phyloP scores from a whole-genome alignment of 2,113 vertebrate genomes.

The Lutjanus erythropterus region DNA sequence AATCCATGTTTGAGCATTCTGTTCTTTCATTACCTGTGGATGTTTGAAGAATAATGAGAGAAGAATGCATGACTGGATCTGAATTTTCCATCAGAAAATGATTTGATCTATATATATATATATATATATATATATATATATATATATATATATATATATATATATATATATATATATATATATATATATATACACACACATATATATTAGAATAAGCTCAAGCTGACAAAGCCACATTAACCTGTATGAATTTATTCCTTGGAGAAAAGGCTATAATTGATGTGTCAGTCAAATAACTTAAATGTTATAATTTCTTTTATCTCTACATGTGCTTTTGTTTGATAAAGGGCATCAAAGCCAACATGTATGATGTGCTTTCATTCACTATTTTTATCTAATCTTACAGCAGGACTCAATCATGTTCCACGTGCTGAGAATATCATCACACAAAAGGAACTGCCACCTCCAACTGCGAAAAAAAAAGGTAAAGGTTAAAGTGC shows the following conservation, averaged over 20 bases:
- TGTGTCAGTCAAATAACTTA: conserved; percentile 1
- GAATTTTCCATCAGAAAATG: not conserved
- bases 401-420: conserved; percentile 20
- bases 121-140: no score
- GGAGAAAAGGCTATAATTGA: conserved; percentile 2
- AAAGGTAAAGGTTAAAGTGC: conserved; percentile 74
- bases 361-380: conserved; percentile 7
- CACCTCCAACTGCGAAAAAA: conserved; percentile 55
- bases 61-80: not conserved
- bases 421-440: conserved; percentile 53
- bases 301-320: conserved; percentile 2
- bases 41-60: not conserved
- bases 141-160: no score
- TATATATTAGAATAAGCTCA: no score
- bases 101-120: no score
- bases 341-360: conserved; percentile 25
- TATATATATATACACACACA: no score
- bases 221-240: not conserved
- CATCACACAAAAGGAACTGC: conserved; percentile 51
- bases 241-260: not conserved
- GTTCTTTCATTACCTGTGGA: not conserved
- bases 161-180: no score
- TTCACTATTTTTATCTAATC: conserved; percentile 3
- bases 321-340: conserved; percentile 10
- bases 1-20: not conserved